Conservation (phyloP, 2,113 vertebrate genomes). For the Triplophysa tibetana region DNA sequence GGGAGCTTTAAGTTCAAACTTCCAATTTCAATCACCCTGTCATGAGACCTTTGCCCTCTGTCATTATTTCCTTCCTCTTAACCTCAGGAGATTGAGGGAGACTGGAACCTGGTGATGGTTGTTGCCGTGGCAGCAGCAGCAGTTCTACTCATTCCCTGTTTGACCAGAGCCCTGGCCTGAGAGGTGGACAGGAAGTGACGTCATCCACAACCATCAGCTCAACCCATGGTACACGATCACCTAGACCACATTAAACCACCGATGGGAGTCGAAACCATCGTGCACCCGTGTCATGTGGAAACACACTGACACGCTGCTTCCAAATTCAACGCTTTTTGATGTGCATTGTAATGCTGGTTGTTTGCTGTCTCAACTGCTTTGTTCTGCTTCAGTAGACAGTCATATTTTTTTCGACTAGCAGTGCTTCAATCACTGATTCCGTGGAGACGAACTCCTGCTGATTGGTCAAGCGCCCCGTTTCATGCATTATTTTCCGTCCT, state of each 20-base stretch:
- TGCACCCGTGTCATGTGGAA: not conserved
- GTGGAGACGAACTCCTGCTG: slow-evolving; percentile 5
- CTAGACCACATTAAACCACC: slow-evolving; percentile 7
- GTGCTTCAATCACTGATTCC: slow-evolving; percentile 8
- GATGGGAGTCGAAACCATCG: not conserved
- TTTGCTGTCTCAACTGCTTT: slow-evolving; percentile 20
- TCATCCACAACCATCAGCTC: slow-evolving; percentile 34
- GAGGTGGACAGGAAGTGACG: slow-evolving; percentile 57
- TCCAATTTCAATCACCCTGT: not conserved
- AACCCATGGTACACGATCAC: not conserved
- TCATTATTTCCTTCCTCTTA: slow-evolving; percentile 26
- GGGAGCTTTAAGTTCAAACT: too few relatives aligned
- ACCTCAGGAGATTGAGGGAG: slow-evolving; percentile 50
- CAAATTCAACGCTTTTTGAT: slow-evolving; percentile 10
- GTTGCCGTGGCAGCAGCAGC: slow-evolving; percentile 68
- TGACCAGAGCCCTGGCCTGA: slow-evolving; percentile 67
- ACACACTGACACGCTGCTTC: slow-evolving; percentile 12
- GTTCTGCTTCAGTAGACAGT: slow-evolving; percentile 33
- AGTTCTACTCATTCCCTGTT: slow-evolving; percentile 71
- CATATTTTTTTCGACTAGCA: not conserved
- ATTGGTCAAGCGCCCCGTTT: slow-evolving; percentile 3
- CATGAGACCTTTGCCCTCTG: slow-evolving; percentile 44
- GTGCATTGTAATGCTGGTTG: slow-evolving; percentile 21
- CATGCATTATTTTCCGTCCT: not conserved
- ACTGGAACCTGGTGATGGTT: slow-evolving; percentile 70